Percentiles rank a stretch among this genome's conserved stretches.
Evolutionary conservation across 1,140 invertebrate species (phyloP).

Genomic region (Drosophila kepulauana): DNA sequence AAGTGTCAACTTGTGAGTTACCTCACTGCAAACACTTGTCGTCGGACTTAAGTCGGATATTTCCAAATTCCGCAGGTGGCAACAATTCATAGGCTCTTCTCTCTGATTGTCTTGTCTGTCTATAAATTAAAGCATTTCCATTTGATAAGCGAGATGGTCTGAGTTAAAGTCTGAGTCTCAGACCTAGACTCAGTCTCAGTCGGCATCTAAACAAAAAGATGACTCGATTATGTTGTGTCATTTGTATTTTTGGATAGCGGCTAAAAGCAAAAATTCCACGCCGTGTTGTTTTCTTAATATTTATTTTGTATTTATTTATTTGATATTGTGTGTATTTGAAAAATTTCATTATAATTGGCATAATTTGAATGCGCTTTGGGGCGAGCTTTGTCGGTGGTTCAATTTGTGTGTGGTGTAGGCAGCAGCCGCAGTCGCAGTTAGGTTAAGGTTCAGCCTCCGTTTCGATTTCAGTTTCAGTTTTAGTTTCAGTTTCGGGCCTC

Average conservation of each 20-base stretch:
- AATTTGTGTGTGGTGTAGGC: slow-evolving; percentile 28
- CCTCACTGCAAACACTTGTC: not conserved
- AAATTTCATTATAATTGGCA: slow-evolving; percentile 80
- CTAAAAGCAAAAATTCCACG: slow-evolving; percentile 74
- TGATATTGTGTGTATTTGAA: slow-evolving; percentile 45
- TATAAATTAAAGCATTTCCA: slow-evolving; percentile 61
- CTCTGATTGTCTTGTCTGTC: slow-evolving; percentile 16
- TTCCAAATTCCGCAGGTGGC: slow-evolving; percentile 12
- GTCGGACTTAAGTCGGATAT: not conserved
- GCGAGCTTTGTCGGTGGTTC: slow-evolving; percentile 58
- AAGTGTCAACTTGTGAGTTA: not conserved
- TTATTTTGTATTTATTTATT: slow-evolving; percentile 20
- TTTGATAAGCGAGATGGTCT: slow-evolving; percentile 48
- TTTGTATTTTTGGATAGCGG: slow-evolving; percentile 65
- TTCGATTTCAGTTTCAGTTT: too few relatives aligned
- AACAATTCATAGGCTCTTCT: not conserved
- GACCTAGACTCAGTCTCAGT: not conserved
- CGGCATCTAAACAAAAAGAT: slow-evolving; percentile 46
- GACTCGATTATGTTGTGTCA: slow-evolving; percentile 60
- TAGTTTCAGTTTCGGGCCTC: not conserved
- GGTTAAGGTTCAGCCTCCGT: slow-evolving; percentile 6
- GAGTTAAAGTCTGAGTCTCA: too few relatives aligned
- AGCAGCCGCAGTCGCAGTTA: not conserved
- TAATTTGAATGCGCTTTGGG: slow-evolving; percentile 80
- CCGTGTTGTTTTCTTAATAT: slow-evolving; percentile 13